phyloP scores from a whole-genome alignment of 2,888 invertebrate genomes.

The Apamea crenata region DNA sequence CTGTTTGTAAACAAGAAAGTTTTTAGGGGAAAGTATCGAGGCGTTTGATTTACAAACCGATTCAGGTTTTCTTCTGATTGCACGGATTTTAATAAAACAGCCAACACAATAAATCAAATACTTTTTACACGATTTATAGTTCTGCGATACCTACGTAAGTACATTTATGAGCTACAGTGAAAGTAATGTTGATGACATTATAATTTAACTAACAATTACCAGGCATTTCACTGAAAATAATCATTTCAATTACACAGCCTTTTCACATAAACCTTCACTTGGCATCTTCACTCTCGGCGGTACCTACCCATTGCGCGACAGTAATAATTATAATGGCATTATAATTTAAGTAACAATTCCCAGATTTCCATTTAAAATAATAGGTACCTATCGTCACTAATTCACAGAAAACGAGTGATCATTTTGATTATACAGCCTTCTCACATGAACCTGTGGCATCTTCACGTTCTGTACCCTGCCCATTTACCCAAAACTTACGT shows the following conservation, averaged over 20 bases:
- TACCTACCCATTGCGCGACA: too few relatives aligned
- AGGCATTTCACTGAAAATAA: too few relatives aligned
- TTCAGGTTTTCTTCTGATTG: not conserved
- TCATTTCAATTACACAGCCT: too few relatives aligned
- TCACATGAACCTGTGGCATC: not conserved
- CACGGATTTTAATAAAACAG: not conserved
- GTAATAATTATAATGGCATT: not conserved
- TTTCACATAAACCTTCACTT: too few relatives aligned
- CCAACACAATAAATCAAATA: not conserved
- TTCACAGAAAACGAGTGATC: not conserved
- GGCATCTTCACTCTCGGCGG: too few relatives aligned
- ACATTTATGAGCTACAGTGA: too few relatives aligned
- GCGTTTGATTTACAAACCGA: not conserved
- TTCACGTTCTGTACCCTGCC: not conserved
- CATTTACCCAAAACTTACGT: not conserved
- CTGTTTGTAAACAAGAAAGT: conserved; percentile 9
- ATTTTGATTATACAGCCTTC: not conserved
- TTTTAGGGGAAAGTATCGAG: conserved; percentile 5
- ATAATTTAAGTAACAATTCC: not conserved
- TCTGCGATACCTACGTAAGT: too few relatives aligned
- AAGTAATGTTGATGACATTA: not conserved
- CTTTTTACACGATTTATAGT: not conserved
- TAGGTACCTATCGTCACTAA: not conserved
- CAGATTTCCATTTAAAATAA: not conserved
- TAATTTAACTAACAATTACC: not conserved